phyloP scores from a whole-genome alignment of 37 sponge, comb jelly and placozoan species.

The Aplysina aerophoba region DNA sequence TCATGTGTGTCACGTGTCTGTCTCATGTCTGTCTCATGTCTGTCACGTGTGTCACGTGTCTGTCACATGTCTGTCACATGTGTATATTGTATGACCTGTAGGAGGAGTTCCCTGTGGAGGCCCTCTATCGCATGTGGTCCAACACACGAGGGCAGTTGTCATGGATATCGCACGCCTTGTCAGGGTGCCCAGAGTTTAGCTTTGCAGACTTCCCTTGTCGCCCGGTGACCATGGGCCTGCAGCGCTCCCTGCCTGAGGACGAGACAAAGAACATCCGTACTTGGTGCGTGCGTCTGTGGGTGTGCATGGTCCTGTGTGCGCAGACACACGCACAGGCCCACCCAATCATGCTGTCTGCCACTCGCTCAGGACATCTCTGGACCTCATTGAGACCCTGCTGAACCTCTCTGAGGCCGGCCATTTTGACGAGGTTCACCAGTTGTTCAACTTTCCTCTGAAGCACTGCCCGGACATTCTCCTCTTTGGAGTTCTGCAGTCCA shows the following conservation, averaged over 20 bases:
- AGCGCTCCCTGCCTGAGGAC: slow-evolving; percentile 40
- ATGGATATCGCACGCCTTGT: slow-evolving; percentile 80
- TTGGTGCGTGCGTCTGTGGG: slow-evolving; percentile 20
- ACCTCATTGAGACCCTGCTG: slow-evolving; percentile 88
- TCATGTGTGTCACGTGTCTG: no score
- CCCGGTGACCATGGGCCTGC: slow-evolving; percentile 1
- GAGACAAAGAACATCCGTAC: slow-evolving; percentile 50
- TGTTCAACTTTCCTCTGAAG: slow-evolving; percentile 82
- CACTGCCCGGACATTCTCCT: slow-evolving; percentile 95
- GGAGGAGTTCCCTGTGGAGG: slow-evolving; percentile 81
- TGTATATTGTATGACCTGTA: not conserved
- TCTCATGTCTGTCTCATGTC: no score
- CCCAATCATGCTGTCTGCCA: no score
- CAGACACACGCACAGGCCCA: no score
- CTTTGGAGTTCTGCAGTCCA: slow-evolving; percentile 79
- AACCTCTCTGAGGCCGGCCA: slow-evolving; percentile 87
- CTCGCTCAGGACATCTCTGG: slow-evolving; percentile 76
- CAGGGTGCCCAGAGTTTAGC: slow-evolving; percentile 84
- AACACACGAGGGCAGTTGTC: slow-evolving; percentile 83
- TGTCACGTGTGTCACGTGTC: not conserved
- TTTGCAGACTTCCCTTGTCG: slow-evolving; percentile 71
- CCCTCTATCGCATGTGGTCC: slow-evolving; percentile 71
- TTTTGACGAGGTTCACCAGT: slow-evolving; percentile 77
- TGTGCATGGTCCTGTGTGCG: no score
- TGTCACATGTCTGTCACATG: not conserved